These are phyloP conservation scores for Okapia johnstoni DNA, from an alignment of 2,113 vertebrate genomes.

Conservation along the genomic window DNA sequence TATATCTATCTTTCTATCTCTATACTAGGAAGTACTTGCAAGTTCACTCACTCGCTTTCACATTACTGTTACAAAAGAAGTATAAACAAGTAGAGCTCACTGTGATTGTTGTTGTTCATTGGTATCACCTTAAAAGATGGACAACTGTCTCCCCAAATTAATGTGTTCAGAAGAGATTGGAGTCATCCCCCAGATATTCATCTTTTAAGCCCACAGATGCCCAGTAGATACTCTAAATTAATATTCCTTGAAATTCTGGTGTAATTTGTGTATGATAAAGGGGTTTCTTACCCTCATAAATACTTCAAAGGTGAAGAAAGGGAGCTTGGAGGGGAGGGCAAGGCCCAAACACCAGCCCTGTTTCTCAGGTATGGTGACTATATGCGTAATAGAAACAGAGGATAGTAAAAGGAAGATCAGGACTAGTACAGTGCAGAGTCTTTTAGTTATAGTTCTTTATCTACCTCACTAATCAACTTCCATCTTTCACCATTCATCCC, in stretches of 20 bases:
- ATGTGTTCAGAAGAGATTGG: background rate
- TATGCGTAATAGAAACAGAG: background rate
- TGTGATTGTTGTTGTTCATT: background rate
- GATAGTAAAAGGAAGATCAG: background rate
- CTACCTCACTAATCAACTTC: background rate
- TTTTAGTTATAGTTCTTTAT: background rate
- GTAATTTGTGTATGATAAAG: background rate
- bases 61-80: background rate
- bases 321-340: background rate
- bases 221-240: background rate
- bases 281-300: background rate
- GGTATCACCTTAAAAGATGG: background rate
- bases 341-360: background rate
- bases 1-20: background rate
- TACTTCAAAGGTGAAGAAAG: background rate
- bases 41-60: background rate
- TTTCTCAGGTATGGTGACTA: background rate
- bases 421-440: background rate
- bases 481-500: background rate
- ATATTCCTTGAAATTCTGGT: conserved; percentile 23
- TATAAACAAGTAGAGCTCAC: background rate
- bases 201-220: background rate
- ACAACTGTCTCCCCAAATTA: background rate
- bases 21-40: conserved; percentile 2
- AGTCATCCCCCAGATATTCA: background rate